Evolutionary conservation across 2,113 vertebrate species (phyloP), one percentile per base, ranked within the genome.

Genomic region (Anarhynchus alexandrinus): DNA sequence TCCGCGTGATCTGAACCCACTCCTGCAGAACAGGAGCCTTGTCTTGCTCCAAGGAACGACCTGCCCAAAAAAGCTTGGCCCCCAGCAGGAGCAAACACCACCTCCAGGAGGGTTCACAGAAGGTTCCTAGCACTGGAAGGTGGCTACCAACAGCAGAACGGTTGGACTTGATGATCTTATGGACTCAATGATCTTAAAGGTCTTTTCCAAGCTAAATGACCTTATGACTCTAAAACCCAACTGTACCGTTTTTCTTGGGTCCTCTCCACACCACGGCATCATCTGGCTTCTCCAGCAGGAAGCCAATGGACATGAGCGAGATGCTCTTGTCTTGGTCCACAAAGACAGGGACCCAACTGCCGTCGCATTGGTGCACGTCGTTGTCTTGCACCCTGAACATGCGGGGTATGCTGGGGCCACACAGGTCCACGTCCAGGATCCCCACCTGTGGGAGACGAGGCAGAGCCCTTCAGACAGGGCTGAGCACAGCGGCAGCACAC

Each of bases 181-280:
- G n/a, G 38, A 42, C 26, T 29, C 18, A 6, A 42, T 29, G 6
- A 20, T 30, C 62, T 65, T 30, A 13, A 64, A 32, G 19, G 40
- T 66, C 29, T 64, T 65, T 29, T 64, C 26, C 61, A 64, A 64
- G 5, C 16, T 64, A 64, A 64, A 64, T 8, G 8, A 29, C 40
- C 19, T 29, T 22, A 21, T 30, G 27, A 32, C 21, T 65, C 29
- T 32, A 43, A 32, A 47, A 30, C 4, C 7, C 7, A 1, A 47
- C 7, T 8, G 6, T 94, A 99, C 99, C 99, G 0, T 98, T 99
- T 96, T 99, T 99, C 97, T 99, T 99, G 80, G 99, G 99, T 27
- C 99, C 99, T 94, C 99, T 99, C 99, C 99, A 99, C 45, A 99
- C 98, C 93, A 99, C 98, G 0, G 99, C 99, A 15, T 99, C 99